Base-by-base conservation (phyloP, 2,797 vertebrate genomes). In the Phyllotis vaccarum region DNA sequence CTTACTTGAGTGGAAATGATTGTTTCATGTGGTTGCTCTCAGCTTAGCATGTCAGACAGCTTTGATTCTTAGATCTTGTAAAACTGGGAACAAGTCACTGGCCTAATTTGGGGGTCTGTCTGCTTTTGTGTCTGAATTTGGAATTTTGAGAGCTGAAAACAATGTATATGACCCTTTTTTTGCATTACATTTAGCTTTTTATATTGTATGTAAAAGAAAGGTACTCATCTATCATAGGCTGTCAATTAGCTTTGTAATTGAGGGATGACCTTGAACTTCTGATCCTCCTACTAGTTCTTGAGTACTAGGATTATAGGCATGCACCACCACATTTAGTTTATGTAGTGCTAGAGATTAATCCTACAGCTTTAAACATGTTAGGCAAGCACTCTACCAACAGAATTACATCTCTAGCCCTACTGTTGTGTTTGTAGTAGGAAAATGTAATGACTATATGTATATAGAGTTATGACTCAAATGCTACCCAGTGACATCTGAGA, bases 51-150 rank as follows among this genome's bases (percentile, higher is more conserved):
- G 10, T 37, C 62, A 64, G 56, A 27, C 64, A 70, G 27, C 56
- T 75, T 74, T 52, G 74, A 78, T 78, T 90, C 19, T 83, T 37
- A 68, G 54, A 29, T 90, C 43, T 19, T 31, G 0, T 54, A 52
- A 70, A 60, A 6, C 68, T n/a, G 17, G 34, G 64, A 82, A 60
- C 72, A 74, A 64, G 46, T 90, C 21, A 22, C 72, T 54, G 83
- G 19, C 62, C 13, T 64, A 5, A 85, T 40, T 95, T 94, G 19
- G 64, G 76, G 86, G 80, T 90, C 70, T 93, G 17, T 24, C 68
- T 75, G 24, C 40, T 40, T 46, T 64, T 29, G 16, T 64, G 40
- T 76, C 10, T 80, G 60, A 72, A 80, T 94, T 96, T 74, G 29
- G 40, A 80, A 72, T 75, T 64, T 94, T 92, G 37, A 83, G 58